Evolutionary conservation across 2,113 vertebrate species (phyloP), one percentile per base, ranked within the genome.

Genomic region (Protobothrops mucrosquamatus): DNA sequence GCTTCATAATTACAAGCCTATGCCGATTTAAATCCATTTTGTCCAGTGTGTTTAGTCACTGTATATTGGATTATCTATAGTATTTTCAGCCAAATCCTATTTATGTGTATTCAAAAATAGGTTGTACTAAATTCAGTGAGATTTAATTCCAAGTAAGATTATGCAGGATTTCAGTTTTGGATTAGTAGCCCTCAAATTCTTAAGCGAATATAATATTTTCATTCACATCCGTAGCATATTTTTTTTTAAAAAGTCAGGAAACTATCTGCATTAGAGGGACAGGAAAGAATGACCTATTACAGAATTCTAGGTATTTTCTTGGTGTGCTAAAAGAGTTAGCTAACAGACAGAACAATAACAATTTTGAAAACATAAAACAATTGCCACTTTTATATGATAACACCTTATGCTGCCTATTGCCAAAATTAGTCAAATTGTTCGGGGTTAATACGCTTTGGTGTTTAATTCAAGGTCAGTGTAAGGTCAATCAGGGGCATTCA

Each of bases 281-380:
- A 52, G 7, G 92, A 10, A n/a, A 29, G 88, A 34, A 39, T 93
- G 89, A 56, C 86, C 20, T 51, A 90, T 96, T 64, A 55, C 6
- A 54, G 92, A 94, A 87, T 51, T 90, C 87, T 91, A 86, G 89
- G 69, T 95, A 94, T 96, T 96, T 96, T 95, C 92, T 91, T 94
- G 88, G 57, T 93, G 85, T 88, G 74, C 92, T 95, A 85, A 88
- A 93, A 93, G 94, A 94, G 87, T 91, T 94, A 90, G 92, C 39
- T 92, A 55, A 88, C 93, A 94, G 94, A 92, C 39, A 92, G 90
- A 95, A 91, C 89, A 94, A 88, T 94, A 92, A 61, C 89, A 92
- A 74, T 94, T 94, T 93, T 88, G 20, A 94, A 85, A 96, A 54
- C 3, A 0, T 24, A 89, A 54, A 90, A 34, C 81, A 85, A 91